Evolutionary conservation across 2,888 invertebrate genomes (phyloP).

Genomic region (Rosalia funebris): DNA sequence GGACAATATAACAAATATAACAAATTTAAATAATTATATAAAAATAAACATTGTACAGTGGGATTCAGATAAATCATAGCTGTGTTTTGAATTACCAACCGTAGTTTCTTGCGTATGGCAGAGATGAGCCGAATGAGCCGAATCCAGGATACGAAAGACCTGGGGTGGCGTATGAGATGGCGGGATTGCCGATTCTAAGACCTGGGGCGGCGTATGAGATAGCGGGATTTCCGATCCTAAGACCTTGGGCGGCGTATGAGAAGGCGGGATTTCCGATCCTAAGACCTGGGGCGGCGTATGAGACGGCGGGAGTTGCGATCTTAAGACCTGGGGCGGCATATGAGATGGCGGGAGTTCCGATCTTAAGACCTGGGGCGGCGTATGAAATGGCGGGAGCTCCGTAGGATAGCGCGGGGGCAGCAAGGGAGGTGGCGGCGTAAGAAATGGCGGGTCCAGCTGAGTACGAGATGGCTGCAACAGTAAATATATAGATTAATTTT

Average conservation of each 20-base stretch:
- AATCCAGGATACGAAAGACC: conserved; percentile 16
- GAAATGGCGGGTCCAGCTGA: background rate
- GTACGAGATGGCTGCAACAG: background rate
- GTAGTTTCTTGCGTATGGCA: conserved; percentile 8
- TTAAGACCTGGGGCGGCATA: background rate
- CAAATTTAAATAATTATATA: too few relatives aligned
- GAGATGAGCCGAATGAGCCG: background rate
- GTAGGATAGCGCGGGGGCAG: background rate
- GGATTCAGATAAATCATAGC: too few relatives aligned
- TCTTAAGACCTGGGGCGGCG: background rate
- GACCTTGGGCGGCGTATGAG: conserved; percentile 4
- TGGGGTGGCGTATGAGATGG: conserved; percentile 21
- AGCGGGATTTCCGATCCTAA: conserved; percentile 33
- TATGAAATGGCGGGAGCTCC: background rate
- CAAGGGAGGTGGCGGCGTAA: background rate
- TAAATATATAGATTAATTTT: too few relatives aligned
- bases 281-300: conserved; percentile 3
- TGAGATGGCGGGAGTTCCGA: background rate
- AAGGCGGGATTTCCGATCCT: background rate
- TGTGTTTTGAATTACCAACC: conserved; percentile 4
- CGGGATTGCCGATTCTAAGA: conserved; percentile 56
- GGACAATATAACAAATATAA: too few relatives aligned
- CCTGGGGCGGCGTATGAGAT: conserved; percentile 29
- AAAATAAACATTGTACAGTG: too few relatives aligned
- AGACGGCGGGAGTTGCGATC: conserved; percentile 9